Base-by-base conservation (phyloP, 2,888 invertebrate genomes). In the Herminia tarsipennalis region DNA sequence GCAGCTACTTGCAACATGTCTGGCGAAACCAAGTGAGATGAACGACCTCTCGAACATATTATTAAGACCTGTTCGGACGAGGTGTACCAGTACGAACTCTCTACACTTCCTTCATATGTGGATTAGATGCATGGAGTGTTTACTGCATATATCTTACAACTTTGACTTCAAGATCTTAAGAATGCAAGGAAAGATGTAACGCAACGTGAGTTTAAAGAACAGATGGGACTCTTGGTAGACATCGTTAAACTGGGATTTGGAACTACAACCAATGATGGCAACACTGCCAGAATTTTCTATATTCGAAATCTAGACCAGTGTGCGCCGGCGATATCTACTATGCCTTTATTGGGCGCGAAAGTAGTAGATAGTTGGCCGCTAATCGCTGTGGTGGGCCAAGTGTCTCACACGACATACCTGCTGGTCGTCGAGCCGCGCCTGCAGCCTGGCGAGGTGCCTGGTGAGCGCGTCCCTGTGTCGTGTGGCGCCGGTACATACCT, bases 271-370 rank as follows among this genome's bases (percentile, higher is more conserved):
- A 48, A 48, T 21, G 42, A 48, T 13, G 27, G 41, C 1, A 38
- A 48, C 9, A 42, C 1, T 35, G 39, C 3, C n/a, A 39, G 49
- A 32, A 30, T n/a, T 12, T 62, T 44, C 40, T 40, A 20, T 3
- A 12, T n/a, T n/a, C n/a, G n/a, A n/a, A n/a, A n/a, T n/a, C n/a
- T n/a, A n/a, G n/a, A n/a, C n/a, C n/a, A n/a, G n/a, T n/a, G n/a
- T n/a, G n/a, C n/a, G n/a, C n/a, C n/a, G n/a, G n/a, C n/a, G n/a
- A n/a, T n/a, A n/a, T n/a, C n/a, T n/a, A n/a, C n/a, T n/a, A n/a
- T n/a, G n/a, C n/a, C n/a, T n/a, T n/a, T n/a, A n/a, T n/a, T n/a
- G n/a, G n/a, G n/a, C n/a, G n/a, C n/a, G n/a, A n/a, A n/a, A n/a
- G n/a, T n/a, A n/a, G n/a, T n/a, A n/a, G n/a, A n/a, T n/a, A n/a